These are phyloP conservation scores for Falcunculus frontatus DNA, from an alignment of 2,113 vertebrate genomes.

Conservation along the genomic window DNA sequence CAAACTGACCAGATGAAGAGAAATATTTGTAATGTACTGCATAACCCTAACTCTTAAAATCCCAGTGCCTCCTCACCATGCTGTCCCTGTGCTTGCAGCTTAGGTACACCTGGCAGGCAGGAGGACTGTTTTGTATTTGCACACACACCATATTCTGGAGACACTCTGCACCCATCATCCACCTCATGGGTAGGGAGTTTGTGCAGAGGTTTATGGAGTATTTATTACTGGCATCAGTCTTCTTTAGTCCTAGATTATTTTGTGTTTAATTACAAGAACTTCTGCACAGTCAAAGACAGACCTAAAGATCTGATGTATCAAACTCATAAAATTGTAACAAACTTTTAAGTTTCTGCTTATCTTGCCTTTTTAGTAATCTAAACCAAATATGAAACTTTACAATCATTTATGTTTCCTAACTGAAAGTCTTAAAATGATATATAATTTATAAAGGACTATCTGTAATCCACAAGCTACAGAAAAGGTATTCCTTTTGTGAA, in stretches of 20 bases:
- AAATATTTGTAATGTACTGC: background rate
- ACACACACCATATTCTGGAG: background rate
- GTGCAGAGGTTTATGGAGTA: background rate
- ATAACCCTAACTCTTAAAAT: background rate
- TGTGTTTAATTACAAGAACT: background rate
- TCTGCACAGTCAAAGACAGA: background rate
- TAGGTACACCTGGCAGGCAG: background rate
- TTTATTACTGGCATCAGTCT: background rate
- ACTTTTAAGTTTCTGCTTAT: background rate
- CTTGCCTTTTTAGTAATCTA: background rate
- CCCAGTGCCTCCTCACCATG: background rate
- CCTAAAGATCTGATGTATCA: background rate
- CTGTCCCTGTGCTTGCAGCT: background rate
- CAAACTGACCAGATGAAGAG: background rate
- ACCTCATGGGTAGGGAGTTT: background rate
- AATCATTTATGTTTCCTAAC: background rate
- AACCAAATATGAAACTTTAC: background rate
- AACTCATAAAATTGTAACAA: background rate
- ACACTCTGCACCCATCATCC: background rate
- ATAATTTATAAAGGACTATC: background rate
- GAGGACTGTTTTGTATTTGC: background rate
- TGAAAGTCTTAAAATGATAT: background rate
- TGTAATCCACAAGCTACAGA: background rate
- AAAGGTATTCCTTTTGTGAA: background rate
- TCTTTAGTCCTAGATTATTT: background rate